These are phyloP conservation scores for Drosophila nannoptera DNA, from an alignment of 1,140 invertebrate species.

Conservation along the genomic window DNA sequence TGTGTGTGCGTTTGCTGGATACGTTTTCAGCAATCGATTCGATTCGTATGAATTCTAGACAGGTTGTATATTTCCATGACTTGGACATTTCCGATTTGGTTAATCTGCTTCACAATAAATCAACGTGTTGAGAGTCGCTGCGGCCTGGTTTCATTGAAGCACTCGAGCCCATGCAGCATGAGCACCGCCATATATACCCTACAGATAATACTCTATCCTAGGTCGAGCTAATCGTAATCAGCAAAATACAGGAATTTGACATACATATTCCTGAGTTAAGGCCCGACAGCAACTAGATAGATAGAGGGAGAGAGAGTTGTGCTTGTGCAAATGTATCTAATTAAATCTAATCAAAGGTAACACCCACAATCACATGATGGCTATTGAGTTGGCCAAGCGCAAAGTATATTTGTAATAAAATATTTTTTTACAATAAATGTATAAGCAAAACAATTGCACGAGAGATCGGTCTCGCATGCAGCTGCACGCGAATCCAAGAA, in stretches of 20 bases:
- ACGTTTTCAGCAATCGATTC: conserved; percentile 19
- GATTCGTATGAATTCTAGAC: conserved; percentile 42
- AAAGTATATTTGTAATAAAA: conserved; percentile 25
- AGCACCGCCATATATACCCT: neutral
- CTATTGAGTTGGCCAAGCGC: conserved; percentile 22
- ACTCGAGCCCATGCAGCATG: conserved; percentile 15
- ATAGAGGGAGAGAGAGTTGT: neutral
- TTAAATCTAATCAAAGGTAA: conserved; percentile 27
- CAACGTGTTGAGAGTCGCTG: conserved; percentile 15
- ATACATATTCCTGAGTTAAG: neutral
- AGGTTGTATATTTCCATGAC: conserved; percentile 43
- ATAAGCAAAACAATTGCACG: too few relatives aligned
- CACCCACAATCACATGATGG: conserved; percentile 31
- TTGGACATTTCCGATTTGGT: conserved; percentile 45
- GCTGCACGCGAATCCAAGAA: neutral
- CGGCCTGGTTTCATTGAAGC: neutral
- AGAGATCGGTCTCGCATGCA: conserved; percentile 2
- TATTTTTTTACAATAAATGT: conserved; percentile 15
- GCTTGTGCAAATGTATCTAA: conserved; percentile 7
- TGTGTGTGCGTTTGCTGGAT: neutral
- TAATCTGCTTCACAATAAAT: conserved; percentile 43
- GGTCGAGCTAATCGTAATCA: neutral
- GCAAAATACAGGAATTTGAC: neutral
- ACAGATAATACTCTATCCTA: neutral
- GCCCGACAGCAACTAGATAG: neutral